phyloP scores from a whole-genome alignment of 2,797 vertebrate species.

The Aphelocoma californica region DNA sequence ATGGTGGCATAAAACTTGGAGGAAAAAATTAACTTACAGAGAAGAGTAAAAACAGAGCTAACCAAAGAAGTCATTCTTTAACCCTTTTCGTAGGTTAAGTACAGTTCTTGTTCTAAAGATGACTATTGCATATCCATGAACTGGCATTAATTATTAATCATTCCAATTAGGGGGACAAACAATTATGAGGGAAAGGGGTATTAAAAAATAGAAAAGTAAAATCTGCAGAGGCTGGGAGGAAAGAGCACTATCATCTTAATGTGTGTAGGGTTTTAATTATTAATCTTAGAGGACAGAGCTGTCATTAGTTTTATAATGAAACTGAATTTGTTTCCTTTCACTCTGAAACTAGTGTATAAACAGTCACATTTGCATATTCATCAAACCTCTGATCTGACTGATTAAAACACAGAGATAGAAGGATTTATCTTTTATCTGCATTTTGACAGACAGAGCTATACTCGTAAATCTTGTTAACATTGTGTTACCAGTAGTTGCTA shows the following conservation, averaged over 20 bases:
- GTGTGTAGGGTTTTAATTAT: conserved; percentile 32
- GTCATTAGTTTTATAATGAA: conserved; percentile 49
- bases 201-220: conserved; percentile 25
- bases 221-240: neutral
- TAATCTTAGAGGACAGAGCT: conserved; percentile 42
- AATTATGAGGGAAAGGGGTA: conserved; percentile 34
- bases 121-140: neutral
- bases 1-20: neutral
- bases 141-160: conserved; percentile 50
- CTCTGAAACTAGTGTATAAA: conserved; percentile 51
- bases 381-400: conserved; percentile 33
- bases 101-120: neutral
- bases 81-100: neutral
- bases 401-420: conserved; percentile 41
- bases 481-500: conserved; percentile 31
- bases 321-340: conserved; percentile 50
- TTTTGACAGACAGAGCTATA: conserved; percentile 43
- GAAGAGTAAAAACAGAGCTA: neutral
- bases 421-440: conserved; percentile 45
- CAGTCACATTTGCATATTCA: conserved; percentile 55
- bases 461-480: conserved; percentile 48
- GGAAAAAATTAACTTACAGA: neutral
- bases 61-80: neutral
- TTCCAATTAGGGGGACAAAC: conserved; percentile 56
- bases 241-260: conserved; percentile 38